Conservation (phyloP, 2,888 invertebrate genomes). For the Tupiocoris notatus region DNA sequence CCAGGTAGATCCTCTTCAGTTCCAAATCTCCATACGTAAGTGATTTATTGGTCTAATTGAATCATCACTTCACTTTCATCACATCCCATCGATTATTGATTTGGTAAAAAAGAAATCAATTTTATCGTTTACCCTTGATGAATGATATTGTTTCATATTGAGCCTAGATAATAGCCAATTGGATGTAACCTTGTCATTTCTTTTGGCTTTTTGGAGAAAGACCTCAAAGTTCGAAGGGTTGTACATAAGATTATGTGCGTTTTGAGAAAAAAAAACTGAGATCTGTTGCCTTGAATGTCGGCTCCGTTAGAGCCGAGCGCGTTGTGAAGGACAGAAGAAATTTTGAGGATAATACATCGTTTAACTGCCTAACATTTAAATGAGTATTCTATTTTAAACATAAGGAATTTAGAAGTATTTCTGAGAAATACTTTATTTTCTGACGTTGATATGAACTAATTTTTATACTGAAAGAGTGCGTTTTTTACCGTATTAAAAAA, state of each 20-base stretch:
- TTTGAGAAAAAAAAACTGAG: not conserved
- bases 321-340: not conserved
- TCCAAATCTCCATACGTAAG: too few relatives aligned
- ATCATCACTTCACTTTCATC: too few relatives aligned
- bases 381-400: slow-evolving; percentile 22
- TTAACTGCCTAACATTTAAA: slow-evolving; percentile 29
- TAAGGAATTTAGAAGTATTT: slow-evolving; percentile 21
- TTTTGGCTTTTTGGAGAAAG: too few relatives aligned
- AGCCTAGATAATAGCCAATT: too few relatives aligned
- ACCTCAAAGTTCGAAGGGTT: too few relatives aligned
- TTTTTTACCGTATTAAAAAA: not conserved
- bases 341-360: slow-evolving; percentile 6
- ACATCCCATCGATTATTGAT: too few relatives aligned
- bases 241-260: not conserved
- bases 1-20: too few relatives aligned
- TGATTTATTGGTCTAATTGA: too few relatives aligned
- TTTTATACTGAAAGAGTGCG: slow-evolving; percentile 34
- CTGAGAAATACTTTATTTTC: slow-evolving; percentile 34
- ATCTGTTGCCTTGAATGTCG: slow-evolving; percentile 9
- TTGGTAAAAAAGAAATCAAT: too few relatives aligned
- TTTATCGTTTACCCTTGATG: too few relatives aligned
- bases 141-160: too few relatives aligned
- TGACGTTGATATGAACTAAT: slow-evolving; percentile 13
- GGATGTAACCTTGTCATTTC: too few relatives aligned
- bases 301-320: not conserved